Evolutionary conservation across 2,888 invertebrate genomes (phyloP), one percentile per base, ranked within the genome.

Genomic region (Drosophila tanythrix): DNA sequence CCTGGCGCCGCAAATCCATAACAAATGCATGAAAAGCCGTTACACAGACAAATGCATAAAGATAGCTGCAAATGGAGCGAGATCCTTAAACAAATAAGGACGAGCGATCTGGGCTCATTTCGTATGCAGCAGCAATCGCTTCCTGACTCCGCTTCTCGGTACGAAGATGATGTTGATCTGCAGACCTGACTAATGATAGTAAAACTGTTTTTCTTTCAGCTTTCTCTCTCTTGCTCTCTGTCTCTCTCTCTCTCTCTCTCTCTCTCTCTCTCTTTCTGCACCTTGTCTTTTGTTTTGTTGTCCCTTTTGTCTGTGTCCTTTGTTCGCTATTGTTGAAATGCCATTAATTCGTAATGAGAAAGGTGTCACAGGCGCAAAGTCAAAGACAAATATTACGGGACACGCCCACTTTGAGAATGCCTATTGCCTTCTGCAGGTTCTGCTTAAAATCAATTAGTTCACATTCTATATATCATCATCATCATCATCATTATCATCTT

Each of bases 341-440:
- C 87, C 90, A 90, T 91, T 91, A 91, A 88, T 91, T 90, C 78
- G 89, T 90, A 89, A 90, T 90, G 83, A 82, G 89, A 89, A 91
- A 91, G 90, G 90, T 91, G 91, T 90, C 88, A 85, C 64, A 81
- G 60, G 55, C 58, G 73, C 68, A 76, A 79, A 86, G 89, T 86
- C 87, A 86, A 85, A 84, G 82, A 89, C 83, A 90, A 91, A 90
- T 91, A 90, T 81, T 87, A 75, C 58, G 58, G 65, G 79, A 74
- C 61, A 68, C 91, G 82, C 91, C 90, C 55, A 51, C 55, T 25
- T 33, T 7, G n/a, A 1, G 13, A 2, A n/a, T 15, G 2, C 50
- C 8, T 1, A 27, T 13, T 15, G 52, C 8, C 43, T 18, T 52
- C 70, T 57, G 53, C 79, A 79, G 86, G 82, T 88, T 89, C 88